Base-by-base conservation (phyloP, 2,888 invertebrate species). In the Drosophila setosimentum region DNA sequence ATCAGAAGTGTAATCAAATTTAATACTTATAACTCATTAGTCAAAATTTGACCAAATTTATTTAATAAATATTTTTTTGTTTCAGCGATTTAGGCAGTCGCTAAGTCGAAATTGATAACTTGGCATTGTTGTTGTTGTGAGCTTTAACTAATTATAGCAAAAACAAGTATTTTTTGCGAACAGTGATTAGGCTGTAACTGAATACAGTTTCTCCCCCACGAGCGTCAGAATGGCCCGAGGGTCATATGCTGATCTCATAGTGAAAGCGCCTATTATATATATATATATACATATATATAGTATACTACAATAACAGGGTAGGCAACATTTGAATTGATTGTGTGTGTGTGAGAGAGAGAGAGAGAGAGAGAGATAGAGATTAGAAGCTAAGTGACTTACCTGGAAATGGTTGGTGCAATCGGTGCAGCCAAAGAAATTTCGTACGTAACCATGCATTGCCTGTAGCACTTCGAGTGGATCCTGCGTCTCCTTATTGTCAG, bases 321-420 rank as follows among this genome's bases (percentile, higher is more conserved):
- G 49, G 35, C 35, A 30, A 8, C 3, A 27, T 10, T 33, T 32
- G 21, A 57, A 29, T 21, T 30, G 51, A n/a, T 3, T 10, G 13
- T 29, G 21, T 29, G 27, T n/a, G 50, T n/a, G 49, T 10, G 13
- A 37, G 29, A 24, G 35, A n/a, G n/a, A n/a, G n/a, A 7, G 7
- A 29, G 2, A 30, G 35, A 24, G 18, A 3, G 30, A 7, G 13
- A 2, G 11, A 33, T 5, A 10, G n/a, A 59, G 27, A 7, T 42
- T 42, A n/a, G 21, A 18, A 30, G 27, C 8, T n/a, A 21, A 24
- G 1, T 72, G 82, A 89, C 88, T 90, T 76, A 93, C 95, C 91
- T 96, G 95, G 92, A 99, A 99, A 94, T 99, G 98, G 86, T 96
- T 93, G 2, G 97, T 95, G 92, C 99, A 99, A 70, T 98, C 97